phyloP scores from a whole-genome alignment of 1,140 invertebrate genomes.

The Sogatella furcifera region DNA sequence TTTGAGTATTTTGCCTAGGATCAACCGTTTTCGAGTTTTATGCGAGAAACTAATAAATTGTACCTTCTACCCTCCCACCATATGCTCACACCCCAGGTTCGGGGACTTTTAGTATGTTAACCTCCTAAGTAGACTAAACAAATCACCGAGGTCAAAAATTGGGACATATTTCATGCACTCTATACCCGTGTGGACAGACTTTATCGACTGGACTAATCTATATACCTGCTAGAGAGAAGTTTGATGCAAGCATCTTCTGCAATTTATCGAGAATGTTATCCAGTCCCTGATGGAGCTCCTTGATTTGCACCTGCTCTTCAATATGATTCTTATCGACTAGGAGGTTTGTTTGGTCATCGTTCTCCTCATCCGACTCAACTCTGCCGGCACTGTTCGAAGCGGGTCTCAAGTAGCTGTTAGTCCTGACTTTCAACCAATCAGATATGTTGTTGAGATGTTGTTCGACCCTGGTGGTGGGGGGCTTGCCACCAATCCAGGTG shows the following conservation, averaged over 20 bases:
- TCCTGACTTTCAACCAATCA: not conserved
- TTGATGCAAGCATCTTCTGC: constrained; percentile 46
- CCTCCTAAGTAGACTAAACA: no score
- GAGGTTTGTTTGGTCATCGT: not conserved
- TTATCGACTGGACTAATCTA: no score
- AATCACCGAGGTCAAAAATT: no score
- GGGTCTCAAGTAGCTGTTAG: not conserved
- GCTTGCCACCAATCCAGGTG: not conserved
- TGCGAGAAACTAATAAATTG: no score
- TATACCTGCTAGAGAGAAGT: constrained; percentile 27
- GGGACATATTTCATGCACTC: no score
- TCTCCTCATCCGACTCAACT: not conserved
- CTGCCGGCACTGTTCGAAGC: not conserved
- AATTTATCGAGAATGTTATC: constrained; percentile 45
- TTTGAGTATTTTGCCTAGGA: no score
- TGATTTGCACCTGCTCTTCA: constrained; percentile 26
- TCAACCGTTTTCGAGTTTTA: no score
- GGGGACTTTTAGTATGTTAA: no score
- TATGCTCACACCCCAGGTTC: no score
- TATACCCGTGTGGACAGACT: no score
- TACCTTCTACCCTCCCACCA: no score
- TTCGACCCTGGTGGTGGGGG: no score
- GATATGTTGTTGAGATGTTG: not conserved
- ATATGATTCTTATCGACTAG: not conserved
- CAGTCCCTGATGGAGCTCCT: constrained; percentile 42